These are phyloP conservation scores for Perithous albicinctus DNA, from an alignment of 2,888 invertebrate species.

Conservation along the genomic window DNA sequence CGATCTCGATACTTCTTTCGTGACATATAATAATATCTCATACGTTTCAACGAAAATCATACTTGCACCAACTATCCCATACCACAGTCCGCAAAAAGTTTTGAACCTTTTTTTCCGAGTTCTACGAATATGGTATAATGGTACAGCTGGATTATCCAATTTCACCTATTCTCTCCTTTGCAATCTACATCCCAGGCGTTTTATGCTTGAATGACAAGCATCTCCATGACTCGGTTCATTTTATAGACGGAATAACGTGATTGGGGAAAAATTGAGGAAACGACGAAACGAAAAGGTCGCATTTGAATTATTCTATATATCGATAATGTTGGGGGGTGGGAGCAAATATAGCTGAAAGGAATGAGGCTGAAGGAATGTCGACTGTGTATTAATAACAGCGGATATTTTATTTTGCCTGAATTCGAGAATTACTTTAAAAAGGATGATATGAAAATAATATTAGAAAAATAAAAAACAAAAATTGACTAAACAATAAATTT, in stretches of 20 bases:
- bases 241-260: background rate
- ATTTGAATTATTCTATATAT: background rate
- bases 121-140: background rate
- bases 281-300: background rate
- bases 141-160: slow-evolving; percentile 6
- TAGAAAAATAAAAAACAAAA: too few species aligned
- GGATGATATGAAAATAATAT: too few species aligned
- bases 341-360: too few species aligned
- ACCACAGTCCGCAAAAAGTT: too few species aligned
- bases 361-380: too few species aligned
- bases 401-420: too few species aligned
- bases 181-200: background rate
- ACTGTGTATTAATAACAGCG: too few species aligned
- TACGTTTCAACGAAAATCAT: background rate
- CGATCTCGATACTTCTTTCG: slow-evolving; percentile 6
- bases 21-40: slow-evolving; percentile 25
- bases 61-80: background rate
- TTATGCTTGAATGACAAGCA: background rate
- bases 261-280: background rate
- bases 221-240: background rate
- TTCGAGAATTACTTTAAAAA: too few species aligned
- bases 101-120: background rate
- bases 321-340: background rate
- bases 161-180: background rate
- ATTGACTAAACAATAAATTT: too few species aligned